A percentile compares a stretch with the other conserved stretches of the same genome.
Conservation (phyloP, 2,797 vertebrate species). For the Macropodus opercularis region DNA sequence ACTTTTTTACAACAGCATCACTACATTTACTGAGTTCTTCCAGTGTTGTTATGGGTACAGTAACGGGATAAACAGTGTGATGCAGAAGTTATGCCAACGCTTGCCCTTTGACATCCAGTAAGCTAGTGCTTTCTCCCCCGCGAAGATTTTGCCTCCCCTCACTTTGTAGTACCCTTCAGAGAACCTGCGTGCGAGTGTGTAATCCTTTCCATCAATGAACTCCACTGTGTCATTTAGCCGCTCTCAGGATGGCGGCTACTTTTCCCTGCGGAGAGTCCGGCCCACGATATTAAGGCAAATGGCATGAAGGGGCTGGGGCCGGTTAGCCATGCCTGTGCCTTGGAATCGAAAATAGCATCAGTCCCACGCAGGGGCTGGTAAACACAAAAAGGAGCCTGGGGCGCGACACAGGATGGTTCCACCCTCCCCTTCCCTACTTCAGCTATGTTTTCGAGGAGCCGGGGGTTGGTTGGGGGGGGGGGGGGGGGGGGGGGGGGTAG, state of each 20-base stretch:
- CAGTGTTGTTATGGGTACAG: conserved; percentile 24
- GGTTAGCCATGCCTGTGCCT: conserved; percentile 72
- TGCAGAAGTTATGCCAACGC: conserved; percentile 39
- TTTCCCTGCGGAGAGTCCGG: conserved; percentile 71
- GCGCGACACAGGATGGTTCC: conserved; percentile 42
- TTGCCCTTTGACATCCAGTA: conserved; percentile 52
- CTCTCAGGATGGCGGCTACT: conserved; percentile 75
- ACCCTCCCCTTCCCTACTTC: conserved; percentile 16
- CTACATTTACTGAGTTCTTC: conserved; percentile 10
- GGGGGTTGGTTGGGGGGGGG: no score
- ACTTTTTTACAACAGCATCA: neutral
- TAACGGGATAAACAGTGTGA: conserved; percentile 46
- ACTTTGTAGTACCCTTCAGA: conserved; percentile 73
- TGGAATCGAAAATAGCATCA: conserved; percentile 80
- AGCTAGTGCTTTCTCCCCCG: conserved; percentile 35
- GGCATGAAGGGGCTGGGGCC: conserved; percentile 68
- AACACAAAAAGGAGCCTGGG: conserved; percentile 70
- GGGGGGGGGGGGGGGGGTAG: no score
- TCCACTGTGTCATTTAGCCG: conserved; percentile 79
- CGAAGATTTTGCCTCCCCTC: conserved; percentile 52
- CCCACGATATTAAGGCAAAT: conserved; percentile 80
- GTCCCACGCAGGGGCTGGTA: conserved; percentile 75
- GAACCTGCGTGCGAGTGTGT: conserved; percentile 66
- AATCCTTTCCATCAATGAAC: conserved; percentile 82
- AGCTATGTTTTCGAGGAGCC: conserved; percentile 47